Evolutionary conservation across 1,140 invertebrate species (phyloP).

Genomic region (Nephila pilipes): DNA sequence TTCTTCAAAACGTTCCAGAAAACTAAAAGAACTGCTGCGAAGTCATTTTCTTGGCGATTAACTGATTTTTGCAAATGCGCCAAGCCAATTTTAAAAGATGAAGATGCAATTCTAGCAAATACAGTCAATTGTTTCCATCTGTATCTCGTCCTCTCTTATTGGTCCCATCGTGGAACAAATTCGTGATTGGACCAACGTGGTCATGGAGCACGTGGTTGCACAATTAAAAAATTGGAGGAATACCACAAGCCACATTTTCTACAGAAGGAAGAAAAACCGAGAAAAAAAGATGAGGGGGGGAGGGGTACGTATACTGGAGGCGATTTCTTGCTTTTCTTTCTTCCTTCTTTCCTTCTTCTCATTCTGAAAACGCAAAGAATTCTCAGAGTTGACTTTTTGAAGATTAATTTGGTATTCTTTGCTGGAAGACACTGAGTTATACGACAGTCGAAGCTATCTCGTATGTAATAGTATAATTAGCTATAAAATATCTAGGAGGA

Average conservation of each 20-base stretch:
- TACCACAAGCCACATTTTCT: neutral
- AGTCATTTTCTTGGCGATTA: neutral
- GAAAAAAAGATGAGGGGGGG: neutral
- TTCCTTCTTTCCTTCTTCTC: neutral
- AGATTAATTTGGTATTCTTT: neutral
- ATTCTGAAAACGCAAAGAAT: slow-evolving; percentile 30
- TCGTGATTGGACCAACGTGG: slow-evolving; percentile 52
- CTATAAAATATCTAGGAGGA: neutral
- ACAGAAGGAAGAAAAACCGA: neutral
- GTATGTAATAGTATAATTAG: neutral
- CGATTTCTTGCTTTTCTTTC: neutral
- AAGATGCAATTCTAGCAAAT: neutral
- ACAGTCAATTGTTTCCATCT: slow-evolving; percentile 24
- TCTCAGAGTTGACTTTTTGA: neutral
- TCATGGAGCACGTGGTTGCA: slow-evolving; percentile 28
- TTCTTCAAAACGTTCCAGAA: too few relatives aligned
- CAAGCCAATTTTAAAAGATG: slow-evolving; percentile 4
- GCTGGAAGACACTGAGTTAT: slow-evolving; percentile 6
- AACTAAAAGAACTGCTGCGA: neutral
- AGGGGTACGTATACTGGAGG: neutral
- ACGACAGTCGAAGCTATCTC: neutral
- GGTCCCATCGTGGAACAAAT: neutral
- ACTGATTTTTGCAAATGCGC: neutral
- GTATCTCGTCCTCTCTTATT: slow-evolving; percentile 45
- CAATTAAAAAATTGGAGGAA: slow-evolving; percentile 58